Conservation (phyloP, 1,140 invertebrate species). For the Penaeus chinensis region DNA sequence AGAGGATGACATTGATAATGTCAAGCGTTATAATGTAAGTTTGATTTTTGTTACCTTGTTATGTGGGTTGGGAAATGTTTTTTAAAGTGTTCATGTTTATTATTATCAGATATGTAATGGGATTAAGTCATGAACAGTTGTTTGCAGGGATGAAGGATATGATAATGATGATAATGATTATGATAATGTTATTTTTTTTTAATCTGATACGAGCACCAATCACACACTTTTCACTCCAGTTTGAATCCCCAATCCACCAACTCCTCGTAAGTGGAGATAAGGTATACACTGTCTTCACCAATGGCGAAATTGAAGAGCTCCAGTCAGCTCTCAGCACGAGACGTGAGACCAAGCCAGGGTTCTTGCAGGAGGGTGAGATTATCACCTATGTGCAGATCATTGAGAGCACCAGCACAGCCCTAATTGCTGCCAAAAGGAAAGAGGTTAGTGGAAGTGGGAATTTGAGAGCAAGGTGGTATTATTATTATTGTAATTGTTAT, state of each 20-base stretch:
- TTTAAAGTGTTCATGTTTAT: no score
- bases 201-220: no score
- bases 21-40: slow-evolving; percentile 40
- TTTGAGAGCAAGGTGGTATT: neutral
- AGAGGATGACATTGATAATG: slow-evolving; percentile 35
- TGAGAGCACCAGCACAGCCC: neutral
- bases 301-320: slow-evolving; percentile 30
- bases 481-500: no score
- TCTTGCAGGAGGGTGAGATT: slow-evolving; percentile 14
- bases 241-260: slow-evolving; percentile 33
- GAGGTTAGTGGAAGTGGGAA: neutral
- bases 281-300: slow-evolving; percentile 36
- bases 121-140: no score
- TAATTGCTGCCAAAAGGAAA: slow-evolving; percentile 14
- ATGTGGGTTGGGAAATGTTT: no score
- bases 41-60: no score
- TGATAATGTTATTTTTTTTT: no score
- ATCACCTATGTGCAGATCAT: slow-evolving; percentile 39
- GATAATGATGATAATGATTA: no score
- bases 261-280: slow-evolving; percentile 14
- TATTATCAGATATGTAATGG: no score
- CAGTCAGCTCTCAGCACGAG: neutral
- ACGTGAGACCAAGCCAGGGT: slow-evolving; percentile 10
- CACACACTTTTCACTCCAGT: neutral
- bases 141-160: no score